Conservation (phyloP, 2,113 vertebrate species). For the Puffinus mauretanicus region DNA sequence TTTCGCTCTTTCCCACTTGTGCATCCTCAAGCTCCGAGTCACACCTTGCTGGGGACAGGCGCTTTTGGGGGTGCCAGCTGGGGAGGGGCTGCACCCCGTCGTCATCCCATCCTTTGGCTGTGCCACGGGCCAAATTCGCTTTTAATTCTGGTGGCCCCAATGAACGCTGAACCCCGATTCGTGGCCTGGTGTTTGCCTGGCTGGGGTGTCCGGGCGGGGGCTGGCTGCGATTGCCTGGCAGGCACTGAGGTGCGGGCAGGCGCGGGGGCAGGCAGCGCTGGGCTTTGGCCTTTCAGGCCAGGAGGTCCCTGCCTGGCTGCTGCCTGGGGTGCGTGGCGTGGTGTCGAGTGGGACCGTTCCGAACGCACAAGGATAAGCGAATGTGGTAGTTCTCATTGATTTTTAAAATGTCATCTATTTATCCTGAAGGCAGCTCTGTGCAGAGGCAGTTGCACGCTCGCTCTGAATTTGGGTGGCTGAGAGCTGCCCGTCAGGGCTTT, state of each 20-base stretch:
- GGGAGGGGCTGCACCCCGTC: background rate
- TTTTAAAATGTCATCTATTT: background rate
- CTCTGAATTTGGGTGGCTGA: background rate
- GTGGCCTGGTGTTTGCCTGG: too few relatives aligned
- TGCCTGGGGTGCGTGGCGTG: too few relatives aligned
- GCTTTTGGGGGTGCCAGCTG: background rate
- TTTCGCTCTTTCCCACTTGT: background rate
- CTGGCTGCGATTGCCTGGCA: background rate
- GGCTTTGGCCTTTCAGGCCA: background rate
- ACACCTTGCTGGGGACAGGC: background rate
- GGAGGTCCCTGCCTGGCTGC: background rate
- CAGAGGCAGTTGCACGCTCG: fast-evolving
- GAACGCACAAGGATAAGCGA: background rate
- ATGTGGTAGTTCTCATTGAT: background rate
- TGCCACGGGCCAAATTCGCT: background rate
- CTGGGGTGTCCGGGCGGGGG: background rate
- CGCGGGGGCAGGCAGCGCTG: background rate
- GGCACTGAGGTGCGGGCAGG: background rate
- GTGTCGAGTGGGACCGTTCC: background rate
- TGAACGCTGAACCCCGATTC: fast-evolving
- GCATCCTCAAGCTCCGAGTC: fast-evolving
- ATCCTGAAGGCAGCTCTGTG: background rate
- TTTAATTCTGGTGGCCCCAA: background rate
- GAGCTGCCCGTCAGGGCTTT: background rate
- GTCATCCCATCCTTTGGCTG: background rate